Evolutionary conservation across 2,888 invertebrate genomes (phyloP).

Genomic region (Lycia hirtaria): DNA sequence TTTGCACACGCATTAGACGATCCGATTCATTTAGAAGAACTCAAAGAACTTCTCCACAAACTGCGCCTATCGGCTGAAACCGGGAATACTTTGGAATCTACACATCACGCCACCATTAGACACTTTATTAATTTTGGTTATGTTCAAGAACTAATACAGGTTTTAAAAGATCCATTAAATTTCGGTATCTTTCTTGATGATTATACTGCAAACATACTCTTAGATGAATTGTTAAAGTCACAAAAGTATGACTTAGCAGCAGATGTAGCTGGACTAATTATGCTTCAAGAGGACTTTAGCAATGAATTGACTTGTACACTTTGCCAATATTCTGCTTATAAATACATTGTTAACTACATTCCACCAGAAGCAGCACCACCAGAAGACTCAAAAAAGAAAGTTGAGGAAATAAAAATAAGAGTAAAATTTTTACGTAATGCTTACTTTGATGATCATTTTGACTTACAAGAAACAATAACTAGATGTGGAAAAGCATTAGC

Average conservation of each 20-base stretch:
- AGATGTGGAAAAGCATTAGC: conserved; percentile 94
- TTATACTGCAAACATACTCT: conserved; percentile 90
- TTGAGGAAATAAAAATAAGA: conserved; percentile 90
- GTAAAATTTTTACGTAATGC: conserved; percentile 92
- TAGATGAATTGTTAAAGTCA: conserved; percentile 91
- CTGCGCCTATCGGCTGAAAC: conserved; percentile 90
- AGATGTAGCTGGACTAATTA: conserved; percentile 90
- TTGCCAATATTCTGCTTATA: conserved; percentile 90
- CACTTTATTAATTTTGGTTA: conserved; percentile 83
- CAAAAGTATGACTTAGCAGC: conserved; percentile 90
- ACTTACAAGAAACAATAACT: conserved; percentile 89
- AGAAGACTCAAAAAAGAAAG: conserved; percentile 63
- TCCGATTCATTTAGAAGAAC: conserved; percentile 87
- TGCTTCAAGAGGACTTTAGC: conserved; percentile 95
- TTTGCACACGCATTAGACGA: conserved; percentile 89
- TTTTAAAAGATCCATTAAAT: conserved; percentile 92
- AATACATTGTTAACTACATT: conserved; percentile 83
- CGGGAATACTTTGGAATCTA: conserved; percentile 90
- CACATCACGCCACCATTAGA: conserved; percentile 92
- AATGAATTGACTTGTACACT: conserved; percentile 89
- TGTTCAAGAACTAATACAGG: conserved; percentile 87
- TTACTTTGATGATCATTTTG: conserved; percentile 96
- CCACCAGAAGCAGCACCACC: conserved; percentile 49
- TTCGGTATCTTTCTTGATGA: conserved; percentile 97
- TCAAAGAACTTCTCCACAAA: conserved; percentile 89